Evolutionary conservation across 2,888 invertebrate genomes (phyloP).

Genomic region (Omphaloscelis lunosa): DNA sequence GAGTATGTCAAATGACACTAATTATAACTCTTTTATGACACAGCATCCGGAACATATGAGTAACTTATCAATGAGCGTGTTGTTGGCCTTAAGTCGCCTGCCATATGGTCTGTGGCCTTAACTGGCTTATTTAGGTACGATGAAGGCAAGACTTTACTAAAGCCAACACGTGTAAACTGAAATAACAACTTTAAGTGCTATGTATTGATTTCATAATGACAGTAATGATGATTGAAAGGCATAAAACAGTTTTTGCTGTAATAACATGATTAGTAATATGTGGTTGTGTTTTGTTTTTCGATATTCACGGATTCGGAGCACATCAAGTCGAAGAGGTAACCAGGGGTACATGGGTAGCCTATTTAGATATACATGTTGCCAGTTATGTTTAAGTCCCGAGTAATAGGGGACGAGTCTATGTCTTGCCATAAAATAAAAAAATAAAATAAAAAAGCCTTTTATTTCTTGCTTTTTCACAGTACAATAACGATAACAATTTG

Average conservation of each 20-base stretch:
- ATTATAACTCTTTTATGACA: neutral
- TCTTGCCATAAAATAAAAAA: too few relatives aligned
- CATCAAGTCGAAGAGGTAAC: neutral
- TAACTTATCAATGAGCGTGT: slow-evolving; percentile 14
- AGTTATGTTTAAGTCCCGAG: neutral
- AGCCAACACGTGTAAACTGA: neutral
- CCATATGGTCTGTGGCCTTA: slow-evolving; percentile 59
- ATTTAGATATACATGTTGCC: neutral
- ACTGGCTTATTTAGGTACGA: slow-evolving; percentile 38
- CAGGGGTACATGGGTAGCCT: neutral
- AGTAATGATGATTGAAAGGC: neutral
- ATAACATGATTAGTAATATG: neutral
- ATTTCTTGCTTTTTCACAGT: too few relatives aligned
- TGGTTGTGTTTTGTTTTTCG: neutral
- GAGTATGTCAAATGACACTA: neutral
- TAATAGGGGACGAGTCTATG: too few relatives aligned
- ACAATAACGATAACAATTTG: too few relatives aligned
- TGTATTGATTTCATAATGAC: slow-evolving; percentile 4
- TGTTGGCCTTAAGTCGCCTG: slow-evolving; percentile 15
- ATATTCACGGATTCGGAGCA: neutral
- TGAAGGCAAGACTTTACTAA: slow-evolving; percentile 32
- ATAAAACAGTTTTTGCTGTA: neutral
- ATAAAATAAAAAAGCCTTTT: too few relatives aligned
- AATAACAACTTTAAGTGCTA: neutral
- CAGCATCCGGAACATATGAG: slow-evolving; percentile 32